phyloP scores from a whole-genome alignment of 2,888 invertebrate genomes.

The Caenorhabditis sulstoni region DNA sequence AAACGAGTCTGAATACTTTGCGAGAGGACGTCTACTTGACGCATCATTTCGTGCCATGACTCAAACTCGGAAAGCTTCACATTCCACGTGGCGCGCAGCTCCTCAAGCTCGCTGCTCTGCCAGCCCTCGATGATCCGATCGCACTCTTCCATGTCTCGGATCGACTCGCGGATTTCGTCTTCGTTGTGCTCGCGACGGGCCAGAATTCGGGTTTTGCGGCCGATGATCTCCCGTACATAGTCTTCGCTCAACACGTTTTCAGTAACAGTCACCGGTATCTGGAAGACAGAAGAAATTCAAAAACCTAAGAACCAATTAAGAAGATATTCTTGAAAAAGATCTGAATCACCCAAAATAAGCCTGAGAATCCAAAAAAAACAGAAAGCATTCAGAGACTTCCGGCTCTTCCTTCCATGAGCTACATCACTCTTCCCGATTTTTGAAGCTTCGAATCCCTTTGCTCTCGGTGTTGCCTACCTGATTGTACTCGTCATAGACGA shows the following conservation, averaged over 20 bases:
- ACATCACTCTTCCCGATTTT: too few relatives aligned
- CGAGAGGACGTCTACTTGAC: slow-evolving; percentile 42
- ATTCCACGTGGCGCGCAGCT: slow-evolving; percentile 59
- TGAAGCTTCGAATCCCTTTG: too few relatives aligned
- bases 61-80: slow-evolving; percentile 63
- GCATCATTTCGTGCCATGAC: slow-evolving; percentile 64
- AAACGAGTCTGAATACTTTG: slow-evolving; percentile 39
- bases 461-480: too few relatives aligned
- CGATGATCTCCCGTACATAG: slow-evolving; percentile 68
- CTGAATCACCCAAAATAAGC: too few relatives aligned
- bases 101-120: slow-evolving; percentile 56
- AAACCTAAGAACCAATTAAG: too few relatives aligned
- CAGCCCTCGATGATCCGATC: slow-evolving; percentile 67
- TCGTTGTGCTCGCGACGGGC: slow-evolving; percentile 67
- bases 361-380: too few relatives aligned
- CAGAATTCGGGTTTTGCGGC: slow-evolving; percentile 66
- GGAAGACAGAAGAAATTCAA: too few relatives aligned
- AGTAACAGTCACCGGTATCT: slow-evolving; percentile 63
- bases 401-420: too few relatives aligned
- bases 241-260: slow-evolving; percentile 64
- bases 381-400: too few relatives aligned
- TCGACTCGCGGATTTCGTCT: slow-evolving; percentile 69
- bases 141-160: slow-evolving; percentile 73
- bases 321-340: too few relatives aligned
- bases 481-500: slow-evolving; percentile 60